These are phyloP conservation scores for Plagiodera versicolora DNA, from an alignment of 2,888 invertebrate species.

Conservation along the genomic window DNA sequence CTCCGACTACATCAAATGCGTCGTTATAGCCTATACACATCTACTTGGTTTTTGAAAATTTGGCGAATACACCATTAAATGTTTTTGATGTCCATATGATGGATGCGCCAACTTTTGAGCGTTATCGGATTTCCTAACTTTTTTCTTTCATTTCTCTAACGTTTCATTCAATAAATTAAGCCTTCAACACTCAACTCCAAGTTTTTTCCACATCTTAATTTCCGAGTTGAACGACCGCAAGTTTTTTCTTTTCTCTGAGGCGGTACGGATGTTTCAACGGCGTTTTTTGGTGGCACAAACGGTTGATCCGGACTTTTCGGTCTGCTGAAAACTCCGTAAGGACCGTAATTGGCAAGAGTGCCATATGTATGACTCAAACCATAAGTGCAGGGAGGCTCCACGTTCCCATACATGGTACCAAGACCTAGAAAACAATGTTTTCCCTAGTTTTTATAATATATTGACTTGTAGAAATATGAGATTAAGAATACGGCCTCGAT, in stretches of 20 bases:
- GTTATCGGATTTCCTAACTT: too few relatives aligned
- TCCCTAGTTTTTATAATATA: too few relatives aligned
- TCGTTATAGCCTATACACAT: too few relatives aligned
- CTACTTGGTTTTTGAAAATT: too few relatives aligned
- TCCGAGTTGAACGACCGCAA: neutral
- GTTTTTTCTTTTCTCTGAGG: conserved; percentile 1
- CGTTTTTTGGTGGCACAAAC: conserved; percentile 32
- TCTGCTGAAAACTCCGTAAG: conserved; percentile 44
- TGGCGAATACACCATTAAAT: too few relatives aligned
- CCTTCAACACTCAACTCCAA: neutral
- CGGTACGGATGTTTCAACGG: conserved; percentile 6
- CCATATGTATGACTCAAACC: conserved; percentile 50
- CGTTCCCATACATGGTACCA: conserved; percentile 44
- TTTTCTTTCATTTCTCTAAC: too few relatives aligned
- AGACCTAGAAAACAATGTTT: conserved; percentile 35
- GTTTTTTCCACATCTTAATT: conserved; percentile 10
- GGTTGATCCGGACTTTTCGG: conserved; percentile 40
- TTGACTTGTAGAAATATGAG: too few relatives aligned
- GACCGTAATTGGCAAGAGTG: conserved; percentile 45
- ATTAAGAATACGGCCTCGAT: too few relatives aligned
- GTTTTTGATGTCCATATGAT: too few relatives aligned
- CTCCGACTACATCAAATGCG: too few relatives aligned
- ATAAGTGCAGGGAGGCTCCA: conserved; percentile 42
- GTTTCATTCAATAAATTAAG: too few relatives aligned
- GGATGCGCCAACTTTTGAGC: too few relatives aligned